phyloP scores from a whole-genome alignment of 1,140 invertebrate species.

The Drosophila nikananu region DNA sequence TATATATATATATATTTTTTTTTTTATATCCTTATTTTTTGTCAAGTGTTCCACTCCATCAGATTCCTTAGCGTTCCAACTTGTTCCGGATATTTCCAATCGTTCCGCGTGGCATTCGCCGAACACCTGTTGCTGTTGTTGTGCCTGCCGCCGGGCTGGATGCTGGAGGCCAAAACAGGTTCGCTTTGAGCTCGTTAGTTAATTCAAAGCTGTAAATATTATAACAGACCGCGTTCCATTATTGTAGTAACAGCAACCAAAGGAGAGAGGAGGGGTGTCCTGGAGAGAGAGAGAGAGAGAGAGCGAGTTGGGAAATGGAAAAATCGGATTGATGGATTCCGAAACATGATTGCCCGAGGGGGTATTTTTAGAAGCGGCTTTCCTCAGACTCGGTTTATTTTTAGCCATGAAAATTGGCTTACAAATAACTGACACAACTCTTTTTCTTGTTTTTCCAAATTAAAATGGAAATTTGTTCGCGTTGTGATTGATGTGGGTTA shows the following conservation, averaged over 20 bases:
- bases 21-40: neutral
- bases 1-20: too few species aligned
- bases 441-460: constrained; percentile 2
- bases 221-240: constrained; percentile 77
- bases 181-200: constrained; percentile 73
- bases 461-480: constrained; percentile 39
- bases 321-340: constrained; percentile 17
- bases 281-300: neutral
- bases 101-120: constrained; percentile 39
- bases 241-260: constrained; percentile 68
- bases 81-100: constrained; percentile 58
- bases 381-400: constrained; percentile 16
- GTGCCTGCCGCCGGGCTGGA: constrained; percentile 6
- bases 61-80: constrained; percentile 26
- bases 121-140: constrained; percentile 60
- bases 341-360: constrained; percentile 20
- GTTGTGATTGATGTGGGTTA: constrained; percentile 52
- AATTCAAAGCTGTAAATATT: constrained; percentile 82
- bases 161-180: constrained; percentile 49
- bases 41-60: neutral
- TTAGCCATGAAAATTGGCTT: constrained; percentile 37
- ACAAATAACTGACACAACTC: constrained; percentile 35
- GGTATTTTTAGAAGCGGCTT: constrained; percentile 35
- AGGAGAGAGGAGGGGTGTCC: neutral
- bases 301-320: constrained; percentile 10